Conservation (phyloP, 2,797 vertebrate genomes). For the Epinephelus awoara region DNA sequence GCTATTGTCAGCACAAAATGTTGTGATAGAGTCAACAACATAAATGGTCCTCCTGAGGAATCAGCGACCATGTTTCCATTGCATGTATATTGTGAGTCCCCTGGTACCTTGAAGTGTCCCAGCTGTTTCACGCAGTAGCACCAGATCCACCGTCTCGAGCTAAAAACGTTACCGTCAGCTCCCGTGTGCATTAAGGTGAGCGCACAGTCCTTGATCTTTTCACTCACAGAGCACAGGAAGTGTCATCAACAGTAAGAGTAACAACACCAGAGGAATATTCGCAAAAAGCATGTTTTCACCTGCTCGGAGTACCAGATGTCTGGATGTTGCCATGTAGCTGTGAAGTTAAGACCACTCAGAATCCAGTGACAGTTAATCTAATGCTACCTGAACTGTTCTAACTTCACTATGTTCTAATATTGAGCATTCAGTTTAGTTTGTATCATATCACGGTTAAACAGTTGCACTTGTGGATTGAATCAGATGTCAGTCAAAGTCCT, state of each 20-base stretch:
- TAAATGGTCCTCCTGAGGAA: slow-evolving; percentile 26
- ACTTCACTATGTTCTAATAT: not conserved
- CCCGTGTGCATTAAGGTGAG: not conserved
- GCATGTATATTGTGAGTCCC: not conserved
- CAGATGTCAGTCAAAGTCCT: not conserved
- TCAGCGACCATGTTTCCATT: slow-evolving; percentile 12
- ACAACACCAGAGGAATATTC: slow-evolving; percentile 5
- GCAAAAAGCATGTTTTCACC: not conserved
- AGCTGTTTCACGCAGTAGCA: slow-evolving; percentile 28
- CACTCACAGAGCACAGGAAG: slow-evolving; percentile 5
- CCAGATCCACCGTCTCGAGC: slow-evolving; percentile 15
- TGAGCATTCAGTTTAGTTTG: not conserved
- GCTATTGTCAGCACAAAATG: slow-evolving; percentile 9
- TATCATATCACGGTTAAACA: not conserved
- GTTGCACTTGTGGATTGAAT: slow-evolving; percentile 1
- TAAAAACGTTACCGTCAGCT: not conserved
- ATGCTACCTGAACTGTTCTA: not conserved
- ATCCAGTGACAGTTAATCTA: not conserved
- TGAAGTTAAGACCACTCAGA: slow-evolving; percentile 1
- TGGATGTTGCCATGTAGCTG: not conserved
- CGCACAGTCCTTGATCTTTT: not conserved
- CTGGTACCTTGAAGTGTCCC: not conserved
- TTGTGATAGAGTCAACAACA: not conserved
- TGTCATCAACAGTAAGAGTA: not conserved
- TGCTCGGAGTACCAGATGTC: slow-evolving; percentile 4